Evolutionary conservation across 2,888 invertebrate species (phyloP), one percentile per base, ranked within the genome.

Genomic region (Cosmorhoe ocellata): DNA sequence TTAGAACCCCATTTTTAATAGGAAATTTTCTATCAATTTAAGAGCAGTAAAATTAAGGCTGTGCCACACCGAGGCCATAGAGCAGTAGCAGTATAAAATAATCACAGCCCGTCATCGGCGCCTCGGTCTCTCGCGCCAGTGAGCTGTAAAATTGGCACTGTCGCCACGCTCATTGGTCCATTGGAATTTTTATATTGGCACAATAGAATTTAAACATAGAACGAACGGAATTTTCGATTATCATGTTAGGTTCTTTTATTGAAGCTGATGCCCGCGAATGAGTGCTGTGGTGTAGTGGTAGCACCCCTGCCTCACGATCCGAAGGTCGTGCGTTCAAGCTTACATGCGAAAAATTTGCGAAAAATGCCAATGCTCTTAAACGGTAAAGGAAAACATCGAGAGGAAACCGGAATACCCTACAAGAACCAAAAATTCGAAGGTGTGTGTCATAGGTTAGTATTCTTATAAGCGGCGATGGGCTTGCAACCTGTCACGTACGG

Each of bases 91-190:
- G 38, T 47, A 43, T 43, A 46, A 46, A 38, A 59, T 69, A 70
- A 74, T 69, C 67, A 67, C 48, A 55, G 60, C 55, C 56, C 66
- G 64, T 69, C 70, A 69, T 71, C 68, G 64, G 59, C 61, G 66
- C 51, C 69, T 66, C 60, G 66, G 63, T n/a, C 58, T 68, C 69
- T 59, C 77, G 76, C 64, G 56, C 64, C 78, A 71, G 40, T 76
- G 79, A 61, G 48, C 69, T 60, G 79, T 69, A 62, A 80, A 80
- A 80, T 80, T 80, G 74, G 61, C 68, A 50, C 39, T 59, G 60
- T 61, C 63, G 60, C 56, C 54, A 58, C 41, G 61, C 60, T 58
- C 60, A 63, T 66, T 65, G 64, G 56, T 59, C 43, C 55, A 45
- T 64, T 58, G 60, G 64, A 64, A 58, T 71, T 74, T 72, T 68